Base-by-base conservation (phyloP, 2,113 vertebrate genomes). In the Aleadryas rufinucha region DNA sequence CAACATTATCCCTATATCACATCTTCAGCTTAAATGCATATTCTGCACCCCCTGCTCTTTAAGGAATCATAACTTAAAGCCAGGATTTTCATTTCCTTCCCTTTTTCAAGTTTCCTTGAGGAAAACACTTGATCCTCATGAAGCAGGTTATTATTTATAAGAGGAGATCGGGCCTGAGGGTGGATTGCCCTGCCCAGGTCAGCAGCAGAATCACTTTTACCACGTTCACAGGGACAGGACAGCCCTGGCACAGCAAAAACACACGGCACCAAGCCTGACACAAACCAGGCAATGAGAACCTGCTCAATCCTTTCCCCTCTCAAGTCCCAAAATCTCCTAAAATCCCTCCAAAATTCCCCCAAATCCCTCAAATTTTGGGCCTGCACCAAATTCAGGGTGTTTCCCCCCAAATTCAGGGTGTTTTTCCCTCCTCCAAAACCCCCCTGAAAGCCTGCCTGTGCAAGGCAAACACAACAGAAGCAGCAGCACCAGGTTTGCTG, bases 201-300 rank as follows among this genome's bases (percentile, higher is more conserved):
- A 65, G 60, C n/a, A 59, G 45, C 89, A 77, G 53, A 59, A n/a
- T 5, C 66, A 33, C 47, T 41, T 69, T 49, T 6, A 30, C 14
- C 59, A 37, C 0, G 0, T 10, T 3, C 57, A 42, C 1, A 8
- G 44, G 28, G 16, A 27, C 2, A 4, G 41, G 28, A 45, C 2
- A n/a, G 21, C 27, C 17, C 61, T n/a, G 44, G 9, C 0, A 27
- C 13, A 37, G 28, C 15, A 39, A 27, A 45, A 44, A 16, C 16
- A 26, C 41, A 21, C 41, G 6, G 33, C 64, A 37, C 7, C 49
- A 22, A 26, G 57, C 2, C 11, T 20, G 5, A 2, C 5, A 28
- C 20, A 8, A 60, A 49, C 7, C 30, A 87, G 28, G 16, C 47
- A 24, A 12, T 2, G 4, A 47, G 16, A 89, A 27, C 37, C 26